These are phyloP conservation scores for Danionella cerebrum DNA, from an alignment of 2,113 vertebrate species.

Conservation along the genomic window DNA sequence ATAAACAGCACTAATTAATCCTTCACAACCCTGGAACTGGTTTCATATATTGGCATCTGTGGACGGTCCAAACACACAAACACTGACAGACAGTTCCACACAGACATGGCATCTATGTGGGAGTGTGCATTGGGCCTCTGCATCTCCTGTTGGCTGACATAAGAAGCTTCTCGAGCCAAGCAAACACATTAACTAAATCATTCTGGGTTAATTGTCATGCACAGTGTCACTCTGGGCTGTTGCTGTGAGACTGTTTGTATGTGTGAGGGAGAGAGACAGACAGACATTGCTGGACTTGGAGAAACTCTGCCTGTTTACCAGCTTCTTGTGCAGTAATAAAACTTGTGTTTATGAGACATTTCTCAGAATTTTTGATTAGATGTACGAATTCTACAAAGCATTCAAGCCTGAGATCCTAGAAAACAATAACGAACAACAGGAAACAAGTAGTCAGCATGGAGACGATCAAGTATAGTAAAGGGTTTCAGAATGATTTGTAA, in stretches of 20 bases:
- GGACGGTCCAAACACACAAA: slow-evolving; percentile 27
- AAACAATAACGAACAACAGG: too few relatives aligned
- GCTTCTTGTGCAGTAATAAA: not conserved
- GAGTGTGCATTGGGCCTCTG: slow-evolving; percentile 27
- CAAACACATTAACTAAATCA: slow-evolving; percentile 45
- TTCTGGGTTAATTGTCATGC: slow-evolving; percentile 32
- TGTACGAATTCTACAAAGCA: too few relatives aligned
- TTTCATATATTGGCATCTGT: slow-evolving; percentile 2
- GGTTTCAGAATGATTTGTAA: too few relatives aligned
- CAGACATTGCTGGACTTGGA: not conserved
- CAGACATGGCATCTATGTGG: slow-evolving; percentile 11
- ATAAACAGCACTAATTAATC: slow-evolving; percentile 39
- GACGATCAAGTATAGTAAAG: too few relatives aligned
- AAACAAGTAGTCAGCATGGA: too few relatives aligned
- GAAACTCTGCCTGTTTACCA: not conserved
- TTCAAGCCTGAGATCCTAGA: too few relatives aligned
- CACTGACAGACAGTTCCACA: too few relatives aligned
- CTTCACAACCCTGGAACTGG: slow-evolving; percentile 28
- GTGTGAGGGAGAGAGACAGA: slow-evolving; percentile 11
- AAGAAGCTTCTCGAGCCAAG: slow-evolving; percentile 34
- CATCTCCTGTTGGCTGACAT: slow-evolving; percentile 38
- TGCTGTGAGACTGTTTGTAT: slow-evolving; percentile 17
- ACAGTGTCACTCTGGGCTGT: slow-evolving; percentile 26
- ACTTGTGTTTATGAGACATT: not conserved
- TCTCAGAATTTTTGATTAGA: not conserved